A percentile compares a stretch with the other conserved stretches of the same genome.
Conservation (phyloP, 2,888 invertebrate genomes). For the Pterostichus niger region DNA sequence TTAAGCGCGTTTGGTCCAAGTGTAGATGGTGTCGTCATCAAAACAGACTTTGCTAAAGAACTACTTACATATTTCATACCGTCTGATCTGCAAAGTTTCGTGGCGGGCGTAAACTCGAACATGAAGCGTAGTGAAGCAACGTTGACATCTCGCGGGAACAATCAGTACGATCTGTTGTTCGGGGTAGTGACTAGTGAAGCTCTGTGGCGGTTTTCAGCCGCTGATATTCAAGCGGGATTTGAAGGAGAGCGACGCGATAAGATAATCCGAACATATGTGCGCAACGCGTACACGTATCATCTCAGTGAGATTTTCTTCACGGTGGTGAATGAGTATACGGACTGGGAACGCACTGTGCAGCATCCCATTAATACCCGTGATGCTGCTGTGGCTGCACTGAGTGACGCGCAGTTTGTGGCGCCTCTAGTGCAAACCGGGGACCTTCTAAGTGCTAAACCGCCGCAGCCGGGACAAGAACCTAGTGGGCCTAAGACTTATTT, state of each 20-base stretch:
- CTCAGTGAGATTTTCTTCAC: slow-evolving; percentile 97
- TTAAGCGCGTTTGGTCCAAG: slow-evolving; percentile 95
- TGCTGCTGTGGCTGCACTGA: slow-evolving; percentile 93
- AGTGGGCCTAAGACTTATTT: slow-evolving; percentile 91
- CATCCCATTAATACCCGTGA: slow-evolving; percentile 94
- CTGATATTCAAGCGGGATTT: slow-evolving; percentile 90
- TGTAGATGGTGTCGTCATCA: slow-evolving; percentile 96
- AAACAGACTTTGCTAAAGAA: slow-evolving; percentile 91
- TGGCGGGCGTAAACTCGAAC: slow-evolving; percentile 81
- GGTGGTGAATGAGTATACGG: slow-evolving; percentile 97
- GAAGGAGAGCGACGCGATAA: slow-evolving; percentile 93
- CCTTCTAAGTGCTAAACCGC: slow-evolving; percentile 85
- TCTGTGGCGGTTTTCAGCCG: slow-evolving; percentile 93
- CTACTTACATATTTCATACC: slow-evolving; percentile 85
- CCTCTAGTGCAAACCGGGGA: slow-evolving; percentile 93
- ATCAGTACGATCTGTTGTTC: slow-evolving; percentile 91
- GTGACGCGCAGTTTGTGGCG: slow-evolving; percentile 96
- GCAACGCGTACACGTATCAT: slow-evolving; percentile 97
- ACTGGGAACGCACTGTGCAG: slow-evolving; percentile 96
- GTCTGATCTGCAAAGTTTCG: slow-evolving; percentile 82
- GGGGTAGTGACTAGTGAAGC: slow-evolving; percentile 96
- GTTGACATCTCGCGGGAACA: slow-evolving; percentile 80
- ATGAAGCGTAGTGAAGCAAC: slow-evolving; percentile 83
- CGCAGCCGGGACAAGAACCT: slow-evolving; percentile 79
- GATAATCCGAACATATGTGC: slow-evolving; percentile 93